Evolutionary conservation across 1,140 invertebrate species (phyloP).

Genomic region (Zaprionus camerounensis): DNA sequence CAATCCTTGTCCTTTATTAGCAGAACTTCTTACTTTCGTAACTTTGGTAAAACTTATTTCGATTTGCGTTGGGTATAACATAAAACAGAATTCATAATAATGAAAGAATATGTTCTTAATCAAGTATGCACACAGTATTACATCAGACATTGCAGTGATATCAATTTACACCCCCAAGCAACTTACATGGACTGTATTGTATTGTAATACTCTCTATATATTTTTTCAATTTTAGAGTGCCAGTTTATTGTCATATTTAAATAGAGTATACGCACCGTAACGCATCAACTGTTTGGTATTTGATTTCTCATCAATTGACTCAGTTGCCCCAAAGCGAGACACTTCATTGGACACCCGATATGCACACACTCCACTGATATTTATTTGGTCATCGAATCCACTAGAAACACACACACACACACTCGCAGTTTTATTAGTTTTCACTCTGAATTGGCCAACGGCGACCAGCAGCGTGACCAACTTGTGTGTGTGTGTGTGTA

Average conservation of each 20-base stretch:
- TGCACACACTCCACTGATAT: slow-evolving; percentile 17
- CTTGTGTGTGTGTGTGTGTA: slow-evolving; percentile 3
- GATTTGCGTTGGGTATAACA: too few species aligned
- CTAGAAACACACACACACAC: slow-evolving; percentile 8
- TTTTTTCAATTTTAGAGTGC: not conserved
- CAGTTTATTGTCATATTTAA: not conserved
- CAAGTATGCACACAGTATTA: not conserved
- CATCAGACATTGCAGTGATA: not conserved
- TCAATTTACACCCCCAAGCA: not conserved
- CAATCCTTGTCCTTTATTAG: too few species aligned
- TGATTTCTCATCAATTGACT: slow-evolving; percentile 18
- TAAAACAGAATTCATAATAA: too few species aligned
- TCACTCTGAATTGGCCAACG: slow-evolving; percentile 29
- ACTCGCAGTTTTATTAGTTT: slow-evolving; percentile 46
- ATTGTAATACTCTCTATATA: not conserved
- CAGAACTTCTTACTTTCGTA: too few species aligned
- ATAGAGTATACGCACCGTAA: slow-evolving; percentile 38
- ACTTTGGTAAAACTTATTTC: too few species aligned
- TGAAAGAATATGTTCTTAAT: not conserved
- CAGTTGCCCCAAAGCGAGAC: slow-evolving; percentile 12
- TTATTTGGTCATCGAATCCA: slow-evolving; percentile 39
- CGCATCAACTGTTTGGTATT: slow-evolving; percentile 6
- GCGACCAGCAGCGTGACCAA: not conserved
- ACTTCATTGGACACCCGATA: slow-evolving; percentile 37
- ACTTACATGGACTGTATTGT: not conserved